Evolutionary conservation across 2,113 vertebrate genomes (phyloP), one percentile per base, ranked within the genome.

Genomic region (Chloebia gouldiae): DNA sequence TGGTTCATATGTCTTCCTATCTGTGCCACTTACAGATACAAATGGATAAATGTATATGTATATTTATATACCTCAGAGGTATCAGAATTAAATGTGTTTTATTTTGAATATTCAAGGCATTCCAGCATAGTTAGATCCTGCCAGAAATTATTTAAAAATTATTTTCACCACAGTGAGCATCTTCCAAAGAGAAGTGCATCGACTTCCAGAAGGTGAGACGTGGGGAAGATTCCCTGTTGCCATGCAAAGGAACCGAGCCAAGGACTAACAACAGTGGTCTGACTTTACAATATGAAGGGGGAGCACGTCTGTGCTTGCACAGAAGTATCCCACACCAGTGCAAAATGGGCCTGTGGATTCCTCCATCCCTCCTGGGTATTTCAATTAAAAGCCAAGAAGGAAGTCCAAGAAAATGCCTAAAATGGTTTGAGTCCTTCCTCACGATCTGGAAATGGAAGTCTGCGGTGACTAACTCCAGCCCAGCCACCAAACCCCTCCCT

Each of bases 371-470:
- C 75, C 66, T 59, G 90, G 90, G 71, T 90, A 63, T 97, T 92
- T 91, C 85, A 96, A 88, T 91, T 89, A 89, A 90, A 91, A 87
- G 57, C 76, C 0, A 3, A 49, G 78, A 70, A 91, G 54, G 78
- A 89, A 89, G 70, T 89, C 95, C 93, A 95, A 97, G 87, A 96
- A 94, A 91, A 94, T 85, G 91, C 94, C 89, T 95, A 92, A 92
- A 97, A 92, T 95, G 93, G 94, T 90, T 88, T 90, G 91, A 92
- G 81, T 92, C 75, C 78, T 96, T 95, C 93, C 95, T 85, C 59
- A 68, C 3, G 2, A 69, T 92, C 93, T 95, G 86, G 81, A 95
- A 95, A 96, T 91, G 91, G 95, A 95, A 89, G 93, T 90, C 44
- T 31, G 81, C 13, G 1, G 87, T 85, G 91, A 93, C 92, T 96